phyloP scores from a whole-genome alignment of 1,140 invertebrate genomes.

The Rhyzopertha dominica region DNA sequence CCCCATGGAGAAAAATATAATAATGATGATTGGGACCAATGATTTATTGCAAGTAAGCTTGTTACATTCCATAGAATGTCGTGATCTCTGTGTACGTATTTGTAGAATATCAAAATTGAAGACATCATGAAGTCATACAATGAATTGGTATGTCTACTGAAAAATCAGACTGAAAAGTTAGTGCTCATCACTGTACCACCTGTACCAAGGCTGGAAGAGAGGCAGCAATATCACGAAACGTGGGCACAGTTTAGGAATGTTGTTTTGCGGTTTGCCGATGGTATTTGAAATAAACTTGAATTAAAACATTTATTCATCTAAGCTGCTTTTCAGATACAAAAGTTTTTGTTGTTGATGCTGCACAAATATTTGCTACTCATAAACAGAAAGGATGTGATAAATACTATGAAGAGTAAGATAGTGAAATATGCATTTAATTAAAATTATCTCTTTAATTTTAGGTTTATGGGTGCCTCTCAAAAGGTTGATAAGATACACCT shows the following conservation, averaged over 20 bases:
- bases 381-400: too few relatives aligned
- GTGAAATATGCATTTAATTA: too few relatives aligned
- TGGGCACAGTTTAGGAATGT: neutral
- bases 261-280: neutral
- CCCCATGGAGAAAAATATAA: constrained; percentile 3
- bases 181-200: constrained; percentile 12
- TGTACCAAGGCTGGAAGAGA: constrained; percentile 1
- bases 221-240: neutral
- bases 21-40: constrained; percentile 13
- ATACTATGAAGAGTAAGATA: too few relatives aligned
- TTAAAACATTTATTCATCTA: too few relatives aligned
- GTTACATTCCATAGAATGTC: neutral
- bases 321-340: too few relatives aligned
- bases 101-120: neutral
- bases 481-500: too few relatives aligned
- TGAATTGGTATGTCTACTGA: constrained; percentile 1
- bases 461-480: too few relatives aligned
- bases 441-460: too few relatives aligned
- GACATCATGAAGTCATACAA: constrained; percentile 1
- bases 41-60: constrained; percentile 9
- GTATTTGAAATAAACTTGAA: too few relatives aligned
- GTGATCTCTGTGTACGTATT: neutral
- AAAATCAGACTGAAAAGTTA: neutral
- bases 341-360: too few relatives aligned
- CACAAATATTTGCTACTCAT: too few relatives aligned